Conservation (phyloP, 2,888 invertebrate genomes). For the Cetonia aurata region DNA sequence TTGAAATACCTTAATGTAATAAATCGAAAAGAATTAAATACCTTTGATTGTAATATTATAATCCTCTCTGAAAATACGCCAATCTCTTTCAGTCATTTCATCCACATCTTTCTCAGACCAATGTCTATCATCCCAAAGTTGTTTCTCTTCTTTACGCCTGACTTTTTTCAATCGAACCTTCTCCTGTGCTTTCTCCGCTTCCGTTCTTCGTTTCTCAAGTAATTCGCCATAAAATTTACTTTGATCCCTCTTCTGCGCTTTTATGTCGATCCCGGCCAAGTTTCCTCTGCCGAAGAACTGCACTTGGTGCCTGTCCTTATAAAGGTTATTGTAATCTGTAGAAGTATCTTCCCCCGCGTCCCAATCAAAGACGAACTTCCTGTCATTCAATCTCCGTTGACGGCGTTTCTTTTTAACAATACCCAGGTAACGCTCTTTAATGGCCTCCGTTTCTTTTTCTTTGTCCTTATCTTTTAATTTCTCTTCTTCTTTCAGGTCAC, state of each 20-base stretch:
- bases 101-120: slow-evolving; percentile 95
- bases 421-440: slow-evolving; percentile 95
- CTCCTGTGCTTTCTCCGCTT: slow-evolving; percentile 97
- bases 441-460: slow-evolving; percentile 94
- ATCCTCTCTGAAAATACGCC: slow-evolving; percentile 99
- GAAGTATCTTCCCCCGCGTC: slow-evolving; percentile 99
- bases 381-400: slow-evolving; percentile 93
- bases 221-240: slow-evolving; percentile 97
- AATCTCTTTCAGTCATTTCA: slow-evolving; percentile 99
- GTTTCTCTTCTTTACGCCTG: slow-evolving; percentile 96
- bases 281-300: slow-evolving; percentile 99
- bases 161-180: slow-evolving; percentile 92
- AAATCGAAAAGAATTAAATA: slow-evolving; percentile 44
- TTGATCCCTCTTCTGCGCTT: slow-evolving; percentile 94
- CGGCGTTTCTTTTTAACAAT: slow-evolving; percentile 93
- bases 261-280: slow-evolving; percentile 98
- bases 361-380: slow-evolving; percentile 99
- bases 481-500: slow-evolving; percentile 69
- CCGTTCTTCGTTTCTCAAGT: slow-evolving; percentile 93
- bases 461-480: slow-evolving; percentile 83
- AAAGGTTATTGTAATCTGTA: slow-evolving; percentile 95
- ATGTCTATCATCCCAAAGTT: slow-evolving; percentile 98
- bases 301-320: slow-evolving; percentile 96
- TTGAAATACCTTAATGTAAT: no score
- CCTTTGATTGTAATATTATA: slow-evolving; percentile 98